Evolutionary conservation across 2,888 invertebrate genomes (phyloP).

Genomic region (Anoncus sp.): DNA sequence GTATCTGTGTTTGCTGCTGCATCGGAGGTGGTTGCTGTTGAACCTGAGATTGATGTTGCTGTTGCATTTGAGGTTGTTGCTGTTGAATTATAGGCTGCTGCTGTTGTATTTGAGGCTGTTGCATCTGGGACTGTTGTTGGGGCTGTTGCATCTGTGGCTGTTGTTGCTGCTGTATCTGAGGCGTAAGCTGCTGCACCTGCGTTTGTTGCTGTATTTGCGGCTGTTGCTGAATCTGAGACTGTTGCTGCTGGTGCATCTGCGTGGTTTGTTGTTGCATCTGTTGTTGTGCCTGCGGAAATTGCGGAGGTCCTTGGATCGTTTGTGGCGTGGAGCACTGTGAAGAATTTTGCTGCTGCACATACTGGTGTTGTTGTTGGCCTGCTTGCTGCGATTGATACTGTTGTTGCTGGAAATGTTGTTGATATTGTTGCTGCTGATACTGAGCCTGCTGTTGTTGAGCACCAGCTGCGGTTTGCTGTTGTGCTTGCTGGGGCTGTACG

Average conservation of each 20-base stretch:
- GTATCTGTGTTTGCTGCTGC: conserved; percentile 57
- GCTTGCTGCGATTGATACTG: conserved; percentile 84
- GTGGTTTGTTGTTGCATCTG: conserved; percentile 69
- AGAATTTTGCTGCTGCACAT: conserved; percentile 74
- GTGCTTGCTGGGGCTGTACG: conserved; percentile 79
- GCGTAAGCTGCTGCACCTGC: conserved; percentile 82
- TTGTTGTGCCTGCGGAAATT: conserved; percentile 77
- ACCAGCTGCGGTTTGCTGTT: conserved; percentile 65
- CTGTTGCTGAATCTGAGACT: conserved; percentile 72
- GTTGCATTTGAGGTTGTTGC: conserved; percentile 59
- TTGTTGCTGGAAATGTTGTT: conserved; percentile 83
- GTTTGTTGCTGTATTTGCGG: conserved; percentile 68
- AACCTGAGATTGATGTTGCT: conserved; percentile 60
- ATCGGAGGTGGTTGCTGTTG: conserved; percentile 73
- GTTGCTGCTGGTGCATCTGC: conserved; percentile 75
- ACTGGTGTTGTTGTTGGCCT: conserved; percentile 84
- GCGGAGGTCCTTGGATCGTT: conserved; percentile 80
- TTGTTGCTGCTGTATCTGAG: conserved; percentile 84
- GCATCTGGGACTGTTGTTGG: conserved; percentile 70
- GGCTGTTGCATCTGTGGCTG: conserved; percentile 65
- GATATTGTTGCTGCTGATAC: conserved; percentile 84
- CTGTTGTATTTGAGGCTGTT: conserved; percentile 63
- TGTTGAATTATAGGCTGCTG: conserved; percentile 67
- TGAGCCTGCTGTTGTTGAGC: conserved; percentile 81
- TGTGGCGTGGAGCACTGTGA: conserved; percentile 81